Percentiles rank a stretch among this genome's conserved stretches.
These are phyloP conservation scores for Misgurnus mizolepis DNA, from an alignment of 2,113 vertebrate genomes.

Conservation along the genomic window DNA sequence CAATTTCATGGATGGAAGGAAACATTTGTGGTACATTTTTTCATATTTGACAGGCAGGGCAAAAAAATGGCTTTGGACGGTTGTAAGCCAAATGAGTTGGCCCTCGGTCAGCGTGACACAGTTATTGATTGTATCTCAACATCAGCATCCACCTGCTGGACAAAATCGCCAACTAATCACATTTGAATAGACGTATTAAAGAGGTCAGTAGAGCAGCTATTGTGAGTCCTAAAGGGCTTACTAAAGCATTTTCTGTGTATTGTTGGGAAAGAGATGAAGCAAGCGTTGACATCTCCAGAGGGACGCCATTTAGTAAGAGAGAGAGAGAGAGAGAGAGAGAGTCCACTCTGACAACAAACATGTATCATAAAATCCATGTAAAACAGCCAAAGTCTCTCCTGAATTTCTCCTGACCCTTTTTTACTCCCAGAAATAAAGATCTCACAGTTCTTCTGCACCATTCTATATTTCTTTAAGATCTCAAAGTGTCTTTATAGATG, in stretches of 20 bases:
- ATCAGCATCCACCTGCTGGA: neutral
- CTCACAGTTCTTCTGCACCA: neutral
- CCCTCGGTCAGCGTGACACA: neutral
- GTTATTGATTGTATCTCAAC: slow-evolving; percentile 19
- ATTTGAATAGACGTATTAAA: slow-evolving; percentile 15
- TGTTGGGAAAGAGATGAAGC: slow-evolving; percentile 67
- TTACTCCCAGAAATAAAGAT: slow-evolving; percentile 8
- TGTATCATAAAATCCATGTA: slow-evolving; percentile 52
- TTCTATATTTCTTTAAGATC: neutral
- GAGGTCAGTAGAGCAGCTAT: slow-evolving; percentile 25
- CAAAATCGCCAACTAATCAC: neutral
- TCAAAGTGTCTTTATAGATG: neutral
- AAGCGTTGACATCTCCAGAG: slow-evolving; percentile 64
- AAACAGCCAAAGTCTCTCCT: neutral
- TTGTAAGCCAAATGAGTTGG: neutral
- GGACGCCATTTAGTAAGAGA: too few relatives aligned
- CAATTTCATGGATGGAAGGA: too few relatives aligned
- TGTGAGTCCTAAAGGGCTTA: slow-evolving; percentile 31
- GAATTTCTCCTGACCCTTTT: slow-evolving; percentile 17
- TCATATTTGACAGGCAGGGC: too few relatives aligned
- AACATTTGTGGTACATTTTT: too few relatives aligned
- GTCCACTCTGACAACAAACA: slow-evolving; percentile 45
- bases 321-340: slow-evolving; percentile 20
- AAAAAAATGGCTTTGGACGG: too few relatives aligned
- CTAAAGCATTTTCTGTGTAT: slow-evolving; percentile 42